phyloP scores from a whole-genome alignment of 2,113 vertebrate genomes.

The Spheniscus mendiculus region DNA sequence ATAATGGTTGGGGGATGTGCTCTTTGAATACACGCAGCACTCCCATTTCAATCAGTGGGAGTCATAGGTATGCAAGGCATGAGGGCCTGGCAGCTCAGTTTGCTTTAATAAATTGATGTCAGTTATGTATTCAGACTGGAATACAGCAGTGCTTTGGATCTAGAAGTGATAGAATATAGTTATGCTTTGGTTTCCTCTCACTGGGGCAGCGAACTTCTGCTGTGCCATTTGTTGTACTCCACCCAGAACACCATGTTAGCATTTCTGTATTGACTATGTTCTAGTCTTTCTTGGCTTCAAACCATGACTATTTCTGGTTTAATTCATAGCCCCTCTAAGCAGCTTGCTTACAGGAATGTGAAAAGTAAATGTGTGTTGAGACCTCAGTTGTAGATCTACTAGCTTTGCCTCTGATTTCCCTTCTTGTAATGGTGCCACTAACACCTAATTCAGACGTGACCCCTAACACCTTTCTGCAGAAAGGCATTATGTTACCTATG shows the following conservation, averaged over 20 bases:
- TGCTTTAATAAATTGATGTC: background rate
- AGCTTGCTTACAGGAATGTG: background rate
- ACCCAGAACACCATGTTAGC: background rate
- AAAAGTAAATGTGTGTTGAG: background rate
- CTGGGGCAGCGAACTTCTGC: background rate
- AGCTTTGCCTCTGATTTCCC: background rate
- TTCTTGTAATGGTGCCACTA: background rate
- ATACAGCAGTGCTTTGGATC: background rate
- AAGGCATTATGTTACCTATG: background rate
- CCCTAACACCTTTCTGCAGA: background rate
- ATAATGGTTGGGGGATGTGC: background rate
- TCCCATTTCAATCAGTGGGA: background rate
- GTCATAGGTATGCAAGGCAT: background rate
- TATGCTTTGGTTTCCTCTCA: background rate
- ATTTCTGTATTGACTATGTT: background rate
- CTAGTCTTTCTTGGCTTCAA: background rate
- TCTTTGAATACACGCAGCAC: background rate
- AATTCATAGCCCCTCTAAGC: background rate
- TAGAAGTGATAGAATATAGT: background rate
- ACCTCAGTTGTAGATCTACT: background rate
- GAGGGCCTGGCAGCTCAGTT: background rate
- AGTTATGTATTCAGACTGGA: background rate
- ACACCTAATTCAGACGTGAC: background rate
- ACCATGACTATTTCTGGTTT: background rate
- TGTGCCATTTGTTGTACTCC: background rate